Base-by-base conservation (phyloP, 1,140 invertebrate genomes). In the Caligus rogercresseyi region DNA sequence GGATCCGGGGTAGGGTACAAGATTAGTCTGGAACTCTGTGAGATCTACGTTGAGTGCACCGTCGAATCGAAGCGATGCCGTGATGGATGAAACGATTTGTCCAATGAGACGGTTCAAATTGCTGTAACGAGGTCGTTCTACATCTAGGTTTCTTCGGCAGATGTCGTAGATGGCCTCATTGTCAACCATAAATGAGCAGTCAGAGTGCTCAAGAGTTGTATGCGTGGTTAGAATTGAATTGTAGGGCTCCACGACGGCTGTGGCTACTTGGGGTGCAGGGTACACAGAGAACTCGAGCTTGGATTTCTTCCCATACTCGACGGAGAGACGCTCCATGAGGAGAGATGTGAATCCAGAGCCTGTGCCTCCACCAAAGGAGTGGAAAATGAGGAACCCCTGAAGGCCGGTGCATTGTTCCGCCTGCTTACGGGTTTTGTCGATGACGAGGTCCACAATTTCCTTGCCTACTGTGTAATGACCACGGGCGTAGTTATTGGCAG, bases 101-200 rank as follows among this genome's bases (percentile, higher is more conserved):
- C 85, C 85, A 67, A 88, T 87, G 57, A 88, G 75, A 66, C 85
- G 74, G 72, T 88, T 88, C 68, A 84, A 75, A 72, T 83, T 86
- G 70, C 78, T 80, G 78, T 87, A 88, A 7, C 84, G 85, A 16
- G 86, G 87, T 51, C 86, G 78, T 68, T 87, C 86, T 66, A 92
- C 87, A 73, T 89, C 86, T 69, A 92, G 72, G 71, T 90, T 90
- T 52, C 86, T 79, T 52, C 86, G 78, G 74, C 89, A 92, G 72
- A 92, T 90, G 71, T 92, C 87, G 68, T 90, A 92, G 70, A 91
- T 90, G 66, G 86, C 87, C 72, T 90, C 87, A 72, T 89, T 85
- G 75, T 89, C 86, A 18, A 89, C 69, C 83, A 89, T 89, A 72
- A 89, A 87, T n/a, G 83, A 81, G 71, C 83, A 86, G 74, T 85